Conservation (phyloP, 1,140 invertebrate genomes). For the Bursaphelenchus mucronatus region DNA sequence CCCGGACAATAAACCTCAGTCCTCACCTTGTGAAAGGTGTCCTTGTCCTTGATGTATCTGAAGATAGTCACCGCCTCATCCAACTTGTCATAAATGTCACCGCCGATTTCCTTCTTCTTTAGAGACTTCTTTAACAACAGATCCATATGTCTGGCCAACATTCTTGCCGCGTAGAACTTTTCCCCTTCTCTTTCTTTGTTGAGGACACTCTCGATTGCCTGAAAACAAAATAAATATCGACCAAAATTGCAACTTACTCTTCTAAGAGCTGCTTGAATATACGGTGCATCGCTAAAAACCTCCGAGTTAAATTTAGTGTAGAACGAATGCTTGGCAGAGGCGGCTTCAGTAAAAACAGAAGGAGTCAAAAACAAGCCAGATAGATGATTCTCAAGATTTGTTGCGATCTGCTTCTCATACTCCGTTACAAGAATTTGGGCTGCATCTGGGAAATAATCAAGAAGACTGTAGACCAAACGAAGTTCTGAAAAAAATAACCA, state of each 20-base stretch:
- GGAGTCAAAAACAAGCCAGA: background rate
- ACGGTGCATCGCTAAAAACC: background rate
- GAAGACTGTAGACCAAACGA: constrained; percentile 7
- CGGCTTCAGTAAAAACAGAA: constrained; percentile 7
- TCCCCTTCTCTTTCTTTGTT: constrained; percentile 1
- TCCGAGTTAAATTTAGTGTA: constrained; percentile 1
- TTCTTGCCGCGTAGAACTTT: constrained; percentile 15
- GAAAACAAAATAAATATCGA: background rate
- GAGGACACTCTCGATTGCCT: constrained; percentile 14
- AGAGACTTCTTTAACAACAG: background rate
- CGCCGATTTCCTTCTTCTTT: background rate
- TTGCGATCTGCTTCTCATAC: constrained; percentile 9
- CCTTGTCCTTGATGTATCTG: constrained; percentile 18
- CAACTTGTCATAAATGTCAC: constrained; percentile 8
- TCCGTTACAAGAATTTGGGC: background rate
- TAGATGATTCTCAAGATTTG: background rate
- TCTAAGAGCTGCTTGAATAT: background rate
- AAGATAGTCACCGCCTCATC: constrained; percentile 16
- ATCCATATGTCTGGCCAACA: constrained; percentile 20
- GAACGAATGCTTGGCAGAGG: background rate
- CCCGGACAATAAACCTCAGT: background rate
- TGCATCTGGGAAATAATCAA: background rate
- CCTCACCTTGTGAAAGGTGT: constrained; percentile 22
- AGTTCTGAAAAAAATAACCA: constrained; percentile 7
- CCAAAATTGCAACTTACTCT: background rate